phyloP scores from a whole-genome alignment of 2,113 vertebrate species.

The Varanus salvator region DNA sequence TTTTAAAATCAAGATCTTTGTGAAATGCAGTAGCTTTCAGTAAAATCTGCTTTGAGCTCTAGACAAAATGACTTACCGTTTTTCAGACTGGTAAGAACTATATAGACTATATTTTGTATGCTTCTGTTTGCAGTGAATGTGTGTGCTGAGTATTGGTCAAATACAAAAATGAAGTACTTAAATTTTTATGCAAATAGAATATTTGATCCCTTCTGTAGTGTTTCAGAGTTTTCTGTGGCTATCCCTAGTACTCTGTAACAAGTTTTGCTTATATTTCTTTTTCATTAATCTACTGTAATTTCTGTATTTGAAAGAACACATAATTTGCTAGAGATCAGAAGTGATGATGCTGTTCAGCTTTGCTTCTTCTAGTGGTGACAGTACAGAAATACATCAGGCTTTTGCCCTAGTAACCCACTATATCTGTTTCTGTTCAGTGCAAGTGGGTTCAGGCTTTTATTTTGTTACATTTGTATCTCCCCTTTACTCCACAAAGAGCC shows the following conservation, averaged over 20 bases:
- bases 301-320: not conserved
- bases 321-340: not conserved
- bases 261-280: not conserved
- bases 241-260: not conserved
- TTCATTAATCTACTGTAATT: not conserved
- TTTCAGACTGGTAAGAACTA: not conserved
- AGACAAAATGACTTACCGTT: not conserved
- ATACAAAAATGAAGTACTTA: constrained; percentile 6
- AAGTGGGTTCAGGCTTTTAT: not conserved
- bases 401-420: no score
- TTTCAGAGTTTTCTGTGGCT: not conserved
- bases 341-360: not conserved
- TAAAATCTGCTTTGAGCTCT: constrained; percentile 35
- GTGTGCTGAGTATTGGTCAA: not conserved
- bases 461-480: no score
- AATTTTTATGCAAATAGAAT: not conserved
- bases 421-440: not conserved
- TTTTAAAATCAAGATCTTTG: not conserved
- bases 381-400: not conserved
- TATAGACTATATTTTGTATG: rapidly evolving
- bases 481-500: no score
- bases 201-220: not conserved
- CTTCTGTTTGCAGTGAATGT: not conserved
- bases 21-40: constrained; percentile 11
- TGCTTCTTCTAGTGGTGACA: not conserved